phyloP scores from a whole-genome alignment of 2,888 invertebrate species.

The Eucera pruinosa region DNA sequence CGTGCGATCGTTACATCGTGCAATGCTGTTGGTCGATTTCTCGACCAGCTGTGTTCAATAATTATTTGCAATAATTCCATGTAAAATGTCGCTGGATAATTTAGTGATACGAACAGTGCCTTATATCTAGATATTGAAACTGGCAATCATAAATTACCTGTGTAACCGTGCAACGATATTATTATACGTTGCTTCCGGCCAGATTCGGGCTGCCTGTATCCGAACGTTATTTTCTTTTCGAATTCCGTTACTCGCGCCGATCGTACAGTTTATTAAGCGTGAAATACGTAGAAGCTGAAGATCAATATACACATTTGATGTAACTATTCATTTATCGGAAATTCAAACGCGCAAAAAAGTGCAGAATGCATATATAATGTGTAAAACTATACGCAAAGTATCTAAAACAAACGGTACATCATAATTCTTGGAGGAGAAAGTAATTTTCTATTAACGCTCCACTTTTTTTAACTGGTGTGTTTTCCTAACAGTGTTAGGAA shows the following conservation, averaged over 20 bases:
- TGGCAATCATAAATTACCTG: conserved; percentile 28
- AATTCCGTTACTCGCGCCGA: conserved; percentile 20
- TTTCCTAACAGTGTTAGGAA: no score
- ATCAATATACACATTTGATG: neutral
- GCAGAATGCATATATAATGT: no score
- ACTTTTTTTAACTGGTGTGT: no score
- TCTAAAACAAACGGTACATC: no score
- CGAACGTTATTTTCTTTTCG: conserved; percentile 9
- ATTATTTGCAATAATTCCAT: conserved; percentile 14
- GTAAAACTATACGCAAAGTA: no score
- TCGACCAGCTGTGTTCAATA: conserved; percentile 5
- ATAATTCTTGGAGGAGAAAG: no score
- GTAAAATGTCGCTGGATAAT: conserved; percentile 8
- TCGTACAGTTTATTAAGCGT: conserved; percentile 21
- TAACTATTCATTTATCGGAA: no score
- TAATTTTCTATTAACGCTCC: no score
- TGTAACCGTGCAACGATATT: conserved; percentile 2
- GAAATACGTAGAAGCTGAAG: conserved; percentile 9
- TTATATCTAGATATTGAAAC: conserved; percentile 24
- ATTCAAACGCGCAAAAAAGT: no score
- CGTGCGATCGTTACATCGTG: conserved; percentile 20
- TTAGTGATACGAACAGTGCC: conserved; percentile 4
- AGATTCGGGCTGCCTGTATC: conserved; percentile 2
- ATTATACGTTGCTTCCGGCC: conserved; percentile 1
- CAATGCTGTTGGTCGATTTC: conserved; percentile 16